Conservation (phyloP, 2,797 vertebrate species). For the Myotis planiceps region DNA sequence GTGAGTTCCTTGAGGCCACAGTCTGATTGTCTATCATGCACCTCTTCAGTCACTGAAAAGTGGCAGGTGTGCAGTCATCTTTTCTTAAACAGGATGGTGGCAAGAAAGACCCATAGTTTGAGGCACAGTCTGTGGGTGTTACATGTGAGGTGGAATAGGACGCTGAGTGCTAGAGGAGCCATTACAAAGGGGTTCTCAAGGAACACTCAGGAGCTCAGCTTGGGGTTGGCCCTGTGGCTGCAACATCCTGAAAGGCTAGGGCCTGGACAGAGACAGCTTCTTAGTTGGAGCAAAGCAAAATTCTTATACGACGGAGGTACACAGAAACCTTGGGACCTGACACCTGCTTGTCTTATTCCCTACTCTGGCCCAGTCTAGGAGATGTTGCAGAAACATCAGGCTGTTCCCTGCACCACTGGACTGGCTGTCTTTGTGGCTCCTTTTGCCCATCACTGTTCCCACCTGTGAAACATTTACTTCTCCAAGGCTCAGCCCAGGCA, state of each 20-base stretch:
- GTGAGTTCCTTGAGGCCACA: constrained; percentile 11
- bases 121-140: not conserved
- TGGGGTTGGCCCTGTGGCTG: not conserved
- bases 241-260: not conserved
- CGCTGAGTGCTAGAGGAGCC: not conserved
- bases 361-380: not conserved
- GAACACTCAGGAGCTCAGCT: too few relatives aligned
- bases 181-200: not conserved
- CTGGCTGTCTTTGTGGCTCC: not conserved
- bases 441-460: not conserved
- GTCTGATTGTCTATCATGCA: not conserved
- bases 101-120: not conserved
- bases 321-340: not conserved
- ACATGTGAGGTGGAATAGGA: not conserved
- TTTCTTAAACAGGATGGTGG: not conserved
- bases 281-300: not conserved
- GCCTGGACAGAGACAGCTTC: not conserved
- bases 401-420: not conserved
- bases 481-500: not conserved
- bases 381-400: not conserved
- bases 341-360: not conserved
- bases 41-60: not conserved
- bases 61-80: constrained; percentile 6
- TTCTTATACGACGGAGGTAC: not conserved
- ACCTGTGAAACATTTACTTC: not conserved